A percentile compares a stretch with the other conserved stretches of the same genome.
Evolutionary conservation across 2,888 invertebrate genomes (phyloP).

Genomic region (Caenorhabditis macrosperma): DNA sequence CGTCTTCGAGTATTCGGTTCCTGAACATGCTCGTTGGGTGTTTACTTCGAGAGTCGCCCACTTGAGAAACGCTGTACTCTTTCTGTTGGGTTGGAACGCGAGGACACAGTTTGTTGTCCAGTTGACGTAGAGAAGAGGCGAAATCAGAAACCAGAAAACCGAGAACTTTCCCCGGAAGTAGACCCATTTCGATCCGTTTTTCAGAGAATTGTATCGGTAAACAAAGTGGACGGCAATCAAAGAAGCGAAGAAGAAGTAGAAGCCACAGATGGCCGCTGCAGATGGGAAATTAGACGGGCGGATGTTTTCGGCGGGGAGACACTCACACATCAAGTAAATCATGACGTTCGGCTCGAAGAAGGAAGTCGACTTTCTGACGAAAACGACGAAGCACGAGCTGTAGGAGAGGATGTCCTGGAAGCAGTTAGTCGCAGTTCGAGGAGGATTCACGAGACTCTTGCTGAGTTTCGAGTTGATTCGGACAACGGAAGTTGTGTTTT

Average conservation of each 20-base stretch:
- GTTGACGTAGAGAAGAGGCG: slow-evolving; percentile 32
- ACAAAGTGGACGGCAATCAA: slow-evolving; percentile 47
- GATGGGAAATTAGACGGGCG: background rate
- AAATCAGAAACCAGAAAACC: slow-evolving; percentile 27
- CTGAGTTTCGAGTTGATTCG: background rate
- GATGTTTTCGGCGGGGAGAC: background rate
- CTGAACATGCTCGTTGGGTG: slow-evolving; percentile 5
- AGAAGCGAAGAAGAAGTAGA: slow-evolving; percentile 43
- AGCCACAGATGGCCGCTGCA: slow-evolving; percentile 34
- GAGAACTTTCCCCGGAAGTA: slow-evolving; percentile 36
- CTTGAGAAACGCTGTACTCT: slow-evolving; percentile 26
- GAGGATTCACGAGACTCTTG: too few species aligned
- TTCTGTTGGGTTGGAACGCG: slow-evolving; percentile 24
- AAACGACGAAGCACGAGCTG: slow-evolving; percentile 34
- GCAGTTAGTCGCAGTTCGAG: background rate
- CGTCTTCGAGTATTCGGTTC: slow-evolving; percentile 8
- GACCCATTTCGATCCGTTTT: slow-evolving; percentile 28
- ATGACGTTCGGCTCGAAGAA: slow-evolving; percentile 22
- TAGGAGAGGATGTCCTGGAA: slow-evolving; percentile 40
- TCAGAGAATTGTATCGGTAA: slow-evolving; percentile 32
- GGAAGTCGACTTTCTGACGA: slow-evolving; percentile 10
- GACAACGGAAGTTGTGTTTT: background rate
- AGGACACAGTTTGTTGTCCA: slow-evolving; percentile 36
- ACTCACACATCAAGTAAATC: slow-evolving; percentile 31
- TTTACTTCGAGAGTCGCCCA: too few species aligned